These are phyloP conservation scores for Melanotaenia pygmaea DNA, from an alignment of 2,797 vertebrate genomes.

Conservation along the genomic window DNA sequence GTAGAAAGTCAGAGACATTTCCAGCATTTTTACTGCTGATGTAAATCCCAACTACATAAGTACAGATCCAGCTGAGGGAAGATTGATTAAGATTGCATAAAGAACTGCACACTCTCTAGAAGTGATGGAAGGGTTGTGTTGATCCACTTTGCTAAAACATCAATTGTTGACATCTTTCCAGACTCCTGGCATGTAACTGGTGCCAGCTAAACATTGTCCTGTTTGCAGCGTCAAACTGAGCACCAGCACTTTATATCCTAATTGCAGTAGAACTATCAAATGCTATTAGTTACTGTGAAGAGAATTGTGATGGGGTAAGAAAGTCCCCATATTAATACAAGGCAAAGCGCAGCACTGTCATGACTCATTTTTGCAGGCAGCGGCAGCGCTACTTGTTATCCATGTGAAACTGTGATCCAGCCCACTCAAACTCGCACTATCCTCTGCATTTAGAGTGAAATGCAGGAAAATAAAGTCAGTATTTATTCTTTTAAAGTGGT, in stretches of 20 bases:
- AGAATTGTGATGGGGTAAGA: constrained; percentile 40
- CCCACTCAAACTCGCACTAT: constrained; percentile 72
- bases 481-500: constrained; percentile 27
- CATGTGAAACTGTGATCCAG: constrained; percentile 62
- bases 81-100: constrained; percentile 1
- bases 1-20: background rate
- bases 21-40: constrained; percentile 14
- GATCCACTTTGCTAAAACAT: constrained; percentile 31
- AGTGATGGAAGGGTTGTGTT: constrained; percentile 19
- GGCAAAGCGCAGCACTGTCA: constrained; percentile 57
- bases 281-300: constrained; percentile 31
- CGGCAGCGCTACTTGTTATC: constrained; percentile 48
- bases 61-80: constrained; percentile 30
- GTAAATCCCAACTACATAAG: constrained; percentile 32
- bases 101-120: constrained; percentile 6
- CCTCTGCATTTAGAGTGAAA: constrained; percentile 58
- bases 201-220: constrained; percentile 17
- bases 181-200: constrained; percentile 3
- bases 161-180: constrained; percentile 5
- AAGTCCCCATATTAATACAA: constrained; percentile 50
- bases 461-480: constrained; percentile 34
- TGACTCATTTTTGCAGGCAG: constrained; percentile 77
- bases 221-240: constrained; percentile 23
- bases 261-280: constrained; percentile 4
- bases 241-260: constrained; percentile 10